phyloP scores from a whole-genome alignment of 2,888 invertebrate species.

The Chrysolina haemoptera region DNA sequence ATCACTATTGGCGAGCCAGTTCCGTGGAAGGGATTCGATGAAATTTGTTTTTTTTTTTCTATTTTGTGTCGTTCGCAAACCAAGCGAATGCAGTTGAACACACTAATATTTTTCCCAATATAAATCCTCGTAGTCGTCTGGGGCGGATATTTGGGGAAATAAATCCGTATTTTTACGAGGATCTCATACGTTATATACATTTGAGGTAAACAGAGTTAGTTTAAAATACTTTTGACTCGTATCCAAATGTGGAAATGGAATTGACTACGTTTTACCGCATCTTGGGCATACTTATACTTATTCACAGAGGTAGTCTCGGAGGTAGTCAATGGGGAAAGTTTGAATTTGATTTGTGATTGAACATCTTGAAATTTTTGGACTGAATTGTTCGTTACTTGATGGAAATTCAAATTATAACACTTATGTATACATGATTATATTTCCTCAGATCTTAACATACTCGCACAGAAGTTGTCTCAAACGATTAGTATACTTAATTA shows the following conservation, averaged over 20 bases:
- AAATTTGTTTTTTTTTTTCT: conserved; percentile 43
- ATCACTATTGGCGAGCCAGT: conserved; percentile 48
- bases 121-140: conserved; percentile 36
- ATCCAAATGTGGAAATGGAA: not conserved
- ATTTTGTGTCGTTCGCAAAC: conserved; percentile 36
- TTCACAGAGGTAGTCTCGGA: too few relatives aligned
- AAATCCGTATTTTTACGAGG: not conserved
- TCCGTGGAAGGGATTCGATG: conserved; percentile 34
- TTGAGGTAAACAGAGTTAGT: conserved; percentile 10
- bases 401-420: too few relatives aligned
- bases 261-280: not conserved
- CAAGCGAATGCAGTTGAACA: conserved; percentile 32
- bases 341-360: too few relatives aligned
- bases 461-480: too few relatives aligned
- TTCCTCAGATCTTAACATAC: too few relatives aligned
- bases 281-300: too few relatives aligned
- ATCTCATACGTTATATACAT: not conserved
- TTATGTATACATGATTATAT: too few relatives aligned
- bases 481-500: too few relatives aligned
- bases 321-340: too few relatives aligned
- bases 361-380: too few relatives aligned
- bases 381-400: too few relatives aligned
- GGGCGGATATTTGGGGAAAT: conserved; percentile 35
- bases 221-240: not conserved
- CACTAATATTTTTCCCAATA: conserved; percentile 34